Percentiles rank a stretch among this genome's conserved stretches.
Evolutionary conservation across 2,113 vertebrate genomes (phyloP).

Genomic region (Centrocercus urophasianus): DNA sequence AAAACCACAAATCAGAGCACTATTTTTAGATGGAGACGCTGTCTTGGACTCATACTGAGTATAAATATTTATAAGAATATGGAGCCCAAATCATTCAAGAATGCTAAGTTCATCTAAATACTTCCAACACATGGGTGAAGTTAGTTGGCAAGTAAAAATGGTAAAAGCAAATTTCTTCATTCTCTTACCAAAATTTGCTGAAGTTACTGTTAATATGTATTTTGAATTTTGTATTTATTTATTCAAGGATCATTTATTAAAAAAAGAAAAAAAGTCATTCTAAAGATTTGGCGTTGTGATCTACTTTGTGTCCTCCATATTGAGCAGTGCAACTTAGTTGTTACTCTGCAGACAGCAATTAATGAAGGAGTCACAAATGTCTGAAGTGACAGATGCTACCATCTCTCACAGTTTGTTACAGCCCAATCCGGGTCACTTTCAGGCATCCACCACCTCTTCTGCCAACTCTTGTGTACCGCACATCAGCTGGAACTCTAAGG

Average conservation of each 20-base stretch:
- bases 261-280: background rate
- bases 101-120: conserved; percentile 38
- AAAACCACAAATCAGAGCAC: conserved; percentile 2
- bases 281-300: background rate
- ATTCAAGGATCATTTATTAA: background rate
- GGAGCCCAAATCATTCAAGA: conserved; percentile 33
- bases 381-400: background rate
- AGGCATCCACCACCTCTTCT: background rate
- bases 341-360: background rate
- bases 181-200: background rate
- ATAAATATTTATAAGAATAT: conserved; percentile 52
- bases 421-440: background rate
- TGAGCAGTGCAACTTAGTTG: background rate
- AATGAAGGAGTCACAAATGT: background rate
- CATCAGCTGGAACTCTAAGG: background rate
- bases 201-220: background rate
- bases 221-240: conserved; percentile 36
- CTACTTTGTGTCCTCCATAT: background rate
- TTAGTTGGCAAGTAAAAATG: background rate
- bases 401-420: background rate
- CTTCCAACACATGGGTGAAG: background rate
- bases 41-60: conserved; percentile 17
- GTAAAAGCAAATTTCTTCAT: background rate
- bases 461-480: background rate
- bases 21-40: conserved; percentile 51